These are phyloP conservation scores for Polyommatus icarus DNA, from an alignment of 2,888 invertebrate genomes.

Conservation along the genomic window DNA sequence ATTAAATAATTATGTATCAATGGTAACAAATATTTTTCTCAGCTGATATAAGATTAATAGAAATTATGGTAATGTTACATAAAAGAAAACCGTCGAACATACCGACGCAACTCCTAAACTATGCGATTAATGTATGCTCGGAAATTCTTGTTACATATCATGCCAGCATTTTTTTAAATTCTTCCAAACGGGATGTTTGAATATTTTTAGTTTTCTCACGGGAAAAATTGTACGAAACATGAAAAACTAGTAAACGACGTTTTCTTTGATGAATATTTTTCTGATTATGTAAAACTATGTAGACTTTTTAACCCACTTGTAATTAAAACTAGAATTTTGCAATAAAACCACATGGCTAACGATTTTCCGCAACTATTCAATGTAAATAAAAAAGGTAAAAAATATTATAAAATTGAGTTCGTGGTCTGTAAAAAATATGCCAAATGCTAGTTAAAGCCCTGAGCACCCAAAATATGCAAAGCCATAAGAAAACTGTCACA, in stretches of 20 bases:
- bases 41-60: background rate
- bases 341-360: no score
- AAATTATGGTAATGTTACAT: slow-evolving; percentile 14
- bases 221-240: background rate
- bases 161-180: background rate
- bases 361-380: no score
- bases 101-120: background rate
- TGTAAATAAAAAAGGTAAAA: no score
- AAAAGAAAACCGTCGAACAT: background rate
- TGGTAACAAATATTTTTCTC: background rate
- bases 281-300: slow-evolving; percentile 1
- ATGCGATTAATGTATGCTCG: background rate
- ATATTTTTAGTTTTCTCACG: slow-evolving; percentile 15
- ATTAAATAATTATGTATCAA: background rate
- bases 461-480: no score
- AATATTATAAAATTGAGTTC: no score
- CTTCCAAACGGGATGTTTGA: background rate
- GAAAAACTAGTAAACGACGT: background rate
- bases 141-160: slow-evolving; percentile 2
- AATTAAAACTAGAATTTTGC: background rate
- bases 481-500: background rate
- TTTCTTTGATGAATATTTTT: background rate
- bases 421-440: no score
- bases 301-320: background rate
- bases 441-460: no score